Evolutionary conservation across 2,888 invertebrate genomes (phyloP).

Genomic region (Rapana venosa): DNA sequence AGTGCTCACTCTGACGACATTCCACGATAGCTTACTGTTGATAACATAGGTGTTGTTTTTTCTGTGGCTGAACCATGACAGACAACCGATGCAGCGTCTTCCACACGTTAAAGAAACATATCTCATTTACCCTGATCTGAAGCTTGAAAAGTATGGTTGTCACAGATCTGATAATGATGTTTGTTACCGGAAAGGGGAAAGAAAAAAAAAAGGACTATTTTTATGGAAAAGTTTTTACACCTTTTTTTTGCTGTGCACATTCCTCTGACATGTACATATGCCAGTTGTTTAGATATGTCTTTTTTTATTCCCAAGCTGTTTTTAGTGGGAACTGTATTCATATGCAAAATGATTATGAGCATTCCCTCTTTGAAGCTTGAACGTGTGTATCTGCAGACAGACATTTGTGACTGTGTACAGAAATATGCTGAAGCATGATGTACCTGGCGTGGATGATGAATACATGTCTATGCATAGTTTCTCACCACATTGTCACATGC

Average conservation of each 20-base stretch:
- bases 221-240: neutral
- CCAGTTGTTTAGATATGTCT: neutral
- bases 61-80: too few species aligned
- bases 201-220: neutral
- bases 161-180: neutral
- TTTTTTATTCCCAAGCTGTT: neutral
- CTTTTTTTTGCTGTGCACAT: neutral
- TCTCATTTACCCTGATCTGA: conserved; percentile 4
- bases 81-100: neutral
- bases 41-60: too few species aligned
- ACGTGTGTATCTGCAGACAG: too few species aligned
- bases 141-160: neutral
- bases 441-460: too few species aligned
- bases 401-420: too few species aligned
- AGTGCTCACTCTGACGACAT: too few species aligned
- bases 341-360: neutral
- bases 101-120: neutral
- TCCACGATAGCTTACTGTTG: too few species aligned
- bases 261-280: neutral
- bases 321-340: neutral
- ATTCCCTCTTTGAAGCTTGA: neutral
- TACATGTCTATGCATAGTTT: too few species aligned
- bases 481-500: too few species aligned
- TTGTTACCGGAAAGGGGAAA: neutral
- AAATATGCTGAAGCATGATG: too few species aligned